These are phyloP conservation scores for Gobiocypris rarus DNA, from an alignment of 2,113 vertebrate genomes.

Conservation along the genomic window DNA sequence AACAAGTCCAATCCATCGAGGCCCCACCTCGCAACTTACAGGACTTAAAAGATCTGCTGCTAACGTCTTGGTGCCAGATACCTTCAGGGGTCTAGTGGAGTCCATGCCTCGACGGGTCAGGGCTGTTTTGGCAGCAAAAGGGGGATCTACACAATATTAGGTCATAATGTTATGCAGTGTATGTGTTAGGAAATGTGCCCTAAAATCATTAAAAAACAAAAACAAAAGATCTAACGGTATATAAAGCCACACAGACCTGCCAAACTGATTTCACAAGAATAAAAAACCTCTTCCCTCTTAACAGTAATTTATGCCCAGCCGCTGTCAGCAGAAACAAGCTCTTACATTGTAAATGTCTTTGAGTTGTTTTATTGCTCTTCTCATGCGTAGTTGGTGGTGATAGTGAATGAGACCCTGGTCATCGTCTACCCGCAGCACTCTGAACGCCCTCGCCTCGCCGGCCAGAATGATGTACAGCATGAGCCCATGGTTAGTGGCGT, in stretches of 20 bases:
- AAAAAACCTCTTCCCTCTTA: not conserved
- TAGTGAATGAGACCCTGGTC: not conserved
- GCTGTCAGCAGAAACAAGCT: slow-evolving; percentile 9
- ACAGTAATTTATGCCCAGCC: slow-evolving; percentile 3
- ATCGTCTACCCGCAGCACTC: not conserved
- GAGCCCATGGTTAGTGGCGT: not conserved
- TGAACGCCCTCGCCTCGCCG: not conserved
- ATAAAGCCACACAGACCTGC: not conserved
- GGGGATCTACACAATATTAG: no score
- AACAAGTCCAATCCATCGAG: no score
- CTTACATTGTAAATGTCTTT: not conserved
- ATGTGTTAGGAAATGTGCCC: no score
- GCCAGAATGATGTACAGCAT: slow-evolving; percentile 11
- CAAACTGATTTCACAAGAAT: not conserved
- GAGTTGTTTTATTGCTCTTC: slow-evolving; percentile 20
- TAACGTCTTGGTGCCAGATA: no score
- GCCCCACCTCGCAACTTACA: no score
- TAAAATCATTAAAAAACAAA: no score
- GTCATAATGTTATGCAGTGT: no score
- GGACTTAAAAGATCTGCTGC: no score
- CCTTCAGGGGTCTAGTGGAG: no score
- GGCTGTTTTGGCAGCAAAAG: no score
- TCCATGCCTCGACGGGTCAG: no score
- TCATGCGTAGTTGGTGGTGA: not conserved
- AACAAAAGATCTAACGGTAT: no score